Evolutionary conservation across 2,797 vertebrate species (phyloP).

Genomic region (Megaceryle alcyon): DNA sequence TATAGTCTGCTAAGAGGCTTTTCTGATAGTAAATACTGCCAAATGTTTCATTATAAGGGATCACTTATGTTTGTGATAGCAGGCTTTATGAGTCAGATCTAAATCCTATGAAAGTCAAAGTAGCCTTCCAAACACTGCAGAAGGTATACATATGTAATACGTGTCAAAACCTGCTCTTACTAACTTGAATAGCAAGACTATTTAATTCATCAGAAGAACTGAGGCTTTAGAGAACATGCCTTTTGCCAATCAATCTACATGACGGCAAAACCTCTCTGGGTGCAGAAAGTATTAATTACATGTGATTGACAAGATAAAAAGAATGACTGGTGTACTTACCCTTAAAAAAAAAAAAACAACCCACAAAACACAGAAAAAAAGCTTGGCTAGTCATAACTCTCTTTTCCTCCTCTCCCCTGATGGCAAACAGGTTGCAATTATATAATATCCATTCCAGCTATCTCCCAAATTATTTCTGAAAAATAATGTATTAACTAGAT

Average conservation of each 20-base stretch:
- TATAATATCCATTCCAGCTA: background rate
- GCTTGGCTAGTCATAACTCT: background rate
- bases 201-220: slow-evolving; percentile 13
- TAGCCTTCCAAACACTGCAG: background rate
- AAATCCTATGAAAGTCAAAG: slow-evolving; percentile 23
- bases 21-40: slow-evolving; percentile 58
- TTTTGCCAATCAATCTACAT: slow-evolving; percentile 31
- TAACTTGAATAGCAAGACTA: slow-evolving; percentile 6
- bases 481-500: background rate
- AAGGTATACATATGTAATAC: background rate
- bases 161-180: background rate
- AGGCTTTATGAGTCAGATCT: slow-evolving; percentile 11
- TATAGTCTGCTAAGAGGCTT: slow-evolving; percentile 45
- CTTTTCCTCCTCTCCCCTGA: background rate
- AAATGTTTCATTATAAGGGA: slow-evolving; percentile 62
- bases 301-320: slow-evolving; percentile 50
- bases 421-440: background rate
- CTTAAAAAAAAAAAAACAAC: background rate
- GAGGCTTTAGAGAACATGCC: background rate
- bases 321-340: background rate
- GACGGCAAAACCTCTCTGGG: slow-evolving; percentile 22
- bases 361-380: background rate
- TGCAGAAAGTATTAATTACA: slow-evolving; percentile 51
- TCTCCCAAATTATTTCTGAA: background rate
- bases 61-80: slow-evolving; percentile 62